A percentile compares a stretch with the other conserved stretches of the same genome.
Conservation (phyloP, 2,113 vertebrate species). For the Oenanthe oenanthe region DNA sequence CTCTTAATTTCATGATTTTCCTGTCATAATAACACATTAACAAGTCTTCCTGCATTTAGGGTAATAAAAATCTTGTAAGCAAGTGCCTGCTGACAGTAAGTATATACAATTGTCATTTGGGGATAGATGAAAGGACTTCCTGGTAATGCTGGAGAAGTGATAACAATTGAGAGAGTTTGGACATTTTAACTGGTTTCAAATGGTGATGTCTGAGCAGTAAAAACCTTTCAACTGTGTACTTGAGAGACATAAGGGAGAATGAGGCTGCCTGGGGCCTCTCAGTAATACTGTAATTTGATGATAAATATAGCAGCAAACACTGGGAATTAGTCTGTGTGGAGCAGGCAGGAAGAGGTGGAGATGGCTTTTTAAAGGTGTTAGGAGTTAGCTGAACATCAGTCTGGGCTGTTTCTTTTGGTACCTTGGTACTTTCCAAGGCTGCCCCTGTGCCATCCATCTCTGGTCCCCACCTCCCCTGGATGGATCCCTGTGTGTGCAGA, state of each 20-base stretch:
- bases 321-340: neutral
- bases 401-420: neutral
- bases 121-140: neutral
- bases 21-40: neutral
- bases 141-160: neutral
- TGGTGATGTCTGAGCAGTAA: neutral
- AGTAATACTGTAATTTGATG: neutral
- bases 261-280: conserved; percentile 19
- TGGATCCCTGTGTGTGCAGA: neutral
- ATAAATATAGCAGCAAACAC: conserved; percentile 53
- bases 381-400: neutral
- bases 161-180: neutral
- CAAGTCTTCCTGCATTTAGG: neutral
- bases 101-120: neutral
- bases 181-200: neutral
- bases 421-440: neutral
- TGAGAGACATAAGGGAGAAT: neutral
- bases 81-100: conserved; percentile 16
- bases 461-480: neutral
- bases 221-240: neutral
- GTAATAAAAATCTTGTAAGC: conserved; percentile 18
- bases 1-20: neutral
- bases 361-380: neutral
- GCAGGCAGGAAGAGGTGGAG: neutral
- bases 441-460: neutral